Conservation (phyloP, 2,113 vertebrate species). For the Dipodomys ordii region DNA sequence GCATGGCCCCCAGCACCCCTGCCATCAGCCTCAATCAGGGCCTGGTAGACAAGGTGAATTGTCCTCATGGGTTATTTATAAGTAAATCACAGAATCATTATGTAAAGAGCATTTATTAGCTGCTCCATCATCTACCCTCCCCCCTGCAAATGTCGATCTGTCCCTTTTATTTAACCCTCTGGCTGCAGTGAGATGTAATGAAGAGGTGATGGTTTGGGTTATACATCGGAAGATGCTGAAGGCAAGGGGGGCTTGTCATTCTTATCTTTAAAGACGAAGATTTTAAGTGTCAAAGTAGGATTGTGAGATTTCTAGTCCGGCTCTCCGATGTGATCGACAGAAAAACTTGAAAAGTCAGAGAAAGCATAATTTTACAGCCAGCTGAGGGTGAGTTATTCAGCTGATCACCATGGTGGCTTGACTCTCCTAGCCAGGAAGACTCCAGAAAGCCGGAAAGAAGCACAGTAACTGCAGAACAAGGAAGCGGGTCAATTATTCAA, state of each 20-base stretch:
- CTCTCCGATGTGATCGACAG: background rate
- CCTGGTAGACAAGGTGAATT: background rate
- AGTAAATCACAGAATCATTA: background rate
- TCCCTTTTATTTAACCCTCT: background rate
- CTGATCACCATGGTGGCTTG: background rate
- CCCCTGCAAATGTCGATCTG: background rate
- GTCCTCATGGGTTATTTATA: conserved; percentile 59
- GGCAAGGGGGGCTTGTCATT: background rate
- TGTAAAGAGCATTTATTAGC: background rate
- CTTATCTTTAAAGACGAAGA: background rate
- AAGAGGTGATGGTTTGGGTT: background rate
- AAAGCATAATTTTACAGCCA: background rate
- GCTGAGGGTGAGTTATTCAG: background rate
- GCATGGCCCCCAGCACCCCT: fast-evolving
- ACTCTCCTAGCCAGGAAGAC: background rate
- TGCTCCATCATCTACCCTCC: background rate
- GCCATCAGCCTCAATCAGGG: background rate
- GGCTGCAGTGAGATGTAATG: background rate
- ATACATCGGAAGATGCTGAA: background rate
- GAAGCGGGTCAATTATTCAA: fast-evolving
- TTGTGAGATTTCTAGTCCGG: background rate
- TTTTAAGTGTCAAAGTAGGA: background rate
- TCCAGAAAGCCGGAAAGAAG: too few species aligned
- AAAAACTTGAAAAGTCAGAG: background rate
- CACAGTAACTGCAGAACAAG: background rate